Evolutionary conservation across 1,140 invertebrate species (phyloP).

Genomic region (Caenorhabditis briggsae): DNA sequence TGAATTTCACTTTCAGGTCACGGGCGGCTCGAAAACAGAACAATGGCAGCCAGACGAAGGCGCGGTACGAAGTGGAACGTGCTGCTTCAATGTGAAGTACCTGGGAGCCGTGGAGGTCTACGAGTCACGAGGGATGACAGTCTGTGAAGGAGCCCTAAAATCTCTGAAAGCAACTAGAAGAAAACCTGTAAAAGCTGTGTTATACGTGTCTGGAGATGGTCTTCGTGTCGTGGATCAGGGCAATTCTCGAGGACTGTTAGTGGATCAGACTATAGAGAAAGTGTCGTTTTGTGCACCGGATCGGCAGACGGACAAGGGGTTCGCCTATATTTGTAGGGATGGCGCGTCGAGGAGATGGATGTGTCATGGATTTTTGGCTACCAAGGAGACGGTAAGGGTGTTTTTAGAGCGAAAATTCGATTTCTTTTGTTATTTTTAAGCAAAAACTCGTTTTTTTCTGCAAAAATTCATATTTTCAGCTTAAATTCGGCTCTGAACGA

Average conservation of each 20-base stretch:
- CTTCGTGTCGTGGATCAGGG: conserved; percentile 97
- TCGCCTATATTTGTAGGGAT: conserved; percentile 91
- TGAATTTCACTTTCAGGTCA: not conserved
- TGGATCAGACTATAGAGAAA: conserved; percentile 99
- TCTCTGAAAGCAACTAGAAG: conserved; percentile 82
- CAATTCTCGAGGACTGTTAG: conserved; percentile 93
- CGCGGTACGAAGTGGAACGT: conserved; percentile 92
- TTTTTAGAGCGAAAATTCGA: too few species aligned
- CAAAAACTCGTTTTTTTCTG: too few species aligned
- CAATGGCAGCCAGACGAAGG: conserved; percentile 95
- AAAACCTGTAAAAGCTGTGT: conserved; percentile 87
- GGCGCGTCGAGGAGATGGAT: conserved; percentile 92
- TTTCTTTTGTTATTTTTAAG: too few species aligned
- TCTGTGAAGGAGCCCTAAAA: conserved; percentile 98
- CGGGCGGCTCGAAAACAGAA: conserved; percentile 46
- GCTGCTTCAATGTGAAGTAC: conserved; percentile 98
- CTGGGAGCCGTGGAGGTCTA: conserved; percentile 98
- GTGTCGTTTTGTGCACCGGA: conserved; percentile 99
- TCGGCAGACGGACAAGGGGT: conserved; percentile 96
- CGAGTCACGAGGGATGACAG: conserved; percentile 98
- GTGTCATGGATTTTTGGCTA: conserved; percentile 98
- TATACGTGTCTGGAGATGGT: conserved; percentile 97
- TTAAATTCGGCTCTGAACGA: too few species aligned
- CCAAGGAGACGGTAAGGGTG: conserved; percentile 84
- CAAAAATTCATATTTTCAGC: too few species aligned